phyloP scores from a whole-genome alignment of 2,113 vertebrate species.

The Leiothrix lutea region DNA sequence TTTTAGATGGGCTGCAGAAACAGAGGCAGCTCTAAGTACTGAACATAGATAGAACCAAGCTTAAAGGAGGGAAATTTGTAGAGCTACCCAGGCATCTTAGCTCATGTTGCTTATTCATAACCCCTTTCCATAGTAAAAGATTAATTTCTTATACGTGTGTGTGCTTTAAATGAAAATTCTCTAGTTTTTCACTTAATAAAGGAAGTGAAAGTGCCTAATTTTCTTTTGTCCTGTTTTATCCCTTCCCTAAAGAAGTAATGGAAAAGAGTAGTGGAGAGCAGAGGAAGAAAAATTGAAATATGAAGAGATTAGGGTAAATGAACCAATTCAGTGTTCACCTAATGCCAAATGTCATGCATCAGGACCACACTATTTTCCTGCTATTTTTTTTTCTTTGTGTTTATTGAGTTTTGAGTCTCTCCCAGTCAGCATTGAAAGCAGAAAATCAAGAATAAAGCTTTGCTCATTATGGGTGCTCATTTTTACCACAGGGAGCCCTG shows the following conservation, averaged over 20 bases:
- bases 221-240: not conserved
- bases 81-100: not conserved
- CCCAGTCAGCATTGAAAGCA: fast-evolving
- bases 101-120: not conserved
- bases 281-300: not conserved
- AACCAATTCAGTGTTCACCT: not conserved
- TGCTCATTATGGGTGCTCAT: not conserved
- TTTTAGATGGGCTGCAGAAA: slow-evolving; percentile 39
- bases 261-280: not conserved
- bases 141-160: not conserved
- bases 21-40: not conserved
- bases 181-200: not conserved
- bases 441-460: not conserved
- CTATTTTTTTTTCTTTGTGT: not conserved
- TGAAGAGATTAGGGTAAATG: not conserved
- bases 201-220: not conserved
- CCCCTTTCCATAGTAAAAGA: not conserved
- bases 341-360: not conserved
- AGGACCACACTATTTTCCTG: not conserved
- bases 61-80: not conserved
- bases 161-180: not conserved
- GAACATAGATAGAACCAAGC: not conserved
- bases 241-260: not conserved
- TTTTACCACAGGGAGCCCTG: not conserved
- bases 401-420: not conserved